Conservation (phyloP, 2,797 vertebrate genomes). For the Megalops cyprinoides region DNA sequence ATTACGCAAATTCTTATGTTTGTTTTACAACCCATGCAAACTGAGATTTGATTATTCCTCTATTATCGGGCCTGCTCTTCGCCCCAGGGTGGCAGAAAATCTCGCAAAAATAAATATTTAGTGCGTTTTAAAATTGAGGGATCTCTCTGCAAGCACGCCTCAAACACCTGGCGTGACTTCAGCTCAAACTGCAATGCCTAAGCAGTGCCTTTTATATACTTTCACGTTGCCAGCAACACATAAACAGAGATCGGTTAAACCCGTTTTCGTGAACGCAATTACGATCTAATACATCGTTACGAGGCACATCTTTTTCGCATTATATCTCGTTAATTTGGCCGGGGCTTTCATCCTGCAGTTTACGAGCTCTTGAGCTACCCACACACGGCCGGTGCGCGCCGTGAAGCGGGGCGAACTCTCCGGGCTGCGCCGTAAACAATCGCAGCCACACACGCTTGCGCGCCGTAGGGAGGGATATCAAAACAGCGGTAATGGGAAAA, state of each 20-base stretch:
- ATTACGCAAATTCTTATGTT: conserved; percentile 31
- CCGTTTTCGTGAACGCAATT: conserved; percentile 40
- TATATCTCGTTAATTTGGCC: conserved; percentile 43
- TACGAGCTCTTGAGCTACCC: conserved; percentile 38
- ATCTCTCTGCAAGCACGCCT: conserved; percentile 27
- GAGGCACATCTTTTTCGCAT: conserved; percentile 36
- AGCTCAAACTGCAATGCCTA: conserved; percentile 43
- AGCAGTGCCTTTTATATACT: conserved; percentile 43
- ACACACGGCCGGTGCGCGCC: conserved; percentile 41
- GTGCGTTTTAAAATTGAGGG: conserved; percentile 29
- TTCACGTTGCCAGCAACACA: conserved; percentile 43
- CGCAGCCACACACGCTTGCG: conserved; percentile 63
- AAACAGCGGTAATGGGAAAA: conserved; percentile 37
- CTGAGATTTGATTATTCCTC: conserved; percentile 34
- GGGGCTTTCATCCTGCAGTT: conserved; percentile 39
- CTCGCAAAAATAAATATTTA: background rate
- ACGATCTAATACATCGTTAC: conserved; percentile 32
- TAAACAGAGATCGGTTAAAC: conserved; percentile 48
- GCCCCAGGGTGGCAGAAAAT: conserved; percentile 17
- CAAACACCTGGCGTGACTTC: conserved; percentile 38
- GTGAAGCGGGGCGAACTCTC: conserved; percentile 41
- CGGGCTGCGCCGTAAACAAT: conserved; percentile 63
- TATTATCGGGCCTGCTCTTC: conserved; percentile 30
- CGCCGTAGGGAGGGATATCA: conserved; percentile 20
- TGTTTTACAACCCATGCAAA: conserved; percentile 42